Conservation (phyloP, 2,888 invertebrate genomes). For the Noctua janthe region DNA sequence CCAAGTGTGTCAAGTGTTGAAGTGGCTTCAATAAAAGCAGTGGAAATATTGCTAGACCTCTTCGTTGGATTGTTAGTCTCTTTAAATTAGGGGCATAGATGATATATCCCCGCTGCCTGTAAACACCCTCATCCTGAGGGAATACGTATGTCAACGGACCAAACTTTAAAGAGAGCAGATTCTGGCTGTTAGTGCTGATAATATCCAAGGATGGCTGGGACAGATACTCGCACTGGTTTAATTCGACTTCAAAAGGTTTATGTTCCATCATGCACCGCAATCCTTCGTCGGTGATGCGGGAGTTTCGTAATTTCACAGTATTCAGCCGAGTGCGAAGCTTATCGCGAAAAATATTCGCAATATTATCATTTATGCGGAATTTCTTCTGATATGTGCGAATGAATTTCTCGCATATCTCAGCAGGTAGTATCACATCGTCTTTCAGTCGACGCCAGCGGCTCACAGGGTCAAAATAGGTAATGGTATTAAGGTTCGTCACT, state of each 20-base stretch:
- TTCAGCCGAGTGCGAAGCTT: conserved; percentile 92
- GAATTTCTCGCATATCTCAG: conserved; percentile 93
- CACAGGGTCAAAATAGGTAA: conserved; percentile 88
- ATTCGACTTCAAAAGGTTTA: conserved; percentile 93
- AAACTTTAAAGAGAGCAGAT: conserved; percentile 93
- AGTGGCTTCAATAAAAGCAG: conserved; percentile 91
- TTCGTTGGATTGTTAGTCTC: conserved; percentile 90
- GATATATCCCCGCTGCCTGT: conserved; percentile 86
- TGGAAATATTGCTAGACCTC: conserved; percentile 86
- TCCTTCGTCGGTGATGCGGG: conserved; percentile 93
- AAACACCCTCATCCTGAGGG: conserved; percentile 86
- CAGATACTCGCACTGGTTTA: conserved; percentile 93
- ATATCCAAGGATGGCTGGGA: conserved; percentile 91
- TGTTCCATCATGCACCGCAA: conserved; percentile 93
- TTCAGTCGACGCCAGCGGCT: conserved; percentile 88
- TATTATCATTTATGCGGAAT: conserved; percentile 91
- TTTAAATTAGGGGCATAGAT: conserved; percentile 91
- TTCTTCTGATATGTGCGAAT: conserved; percentile 90
- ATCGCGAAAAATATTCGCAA: conserved; percentile 93
- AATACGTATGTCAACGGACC: conserved; percentile 92
- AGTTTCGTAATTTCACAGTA: conserved; percentile 92
- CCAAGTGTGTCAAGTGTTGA: conserved; percentile 92
- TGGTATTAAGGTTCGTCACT: conserved; percentile 91
- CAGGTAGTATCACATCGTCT: conserved; percentile 92
- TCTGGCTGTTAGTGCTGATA: conserved; percentile 93